Percentiles rank a stretch among this genome's conserved stretches.
Conservation (phyloP, 2,888 invertebrate genomes). For the Chrysotoxum bicinctum region DNA sequence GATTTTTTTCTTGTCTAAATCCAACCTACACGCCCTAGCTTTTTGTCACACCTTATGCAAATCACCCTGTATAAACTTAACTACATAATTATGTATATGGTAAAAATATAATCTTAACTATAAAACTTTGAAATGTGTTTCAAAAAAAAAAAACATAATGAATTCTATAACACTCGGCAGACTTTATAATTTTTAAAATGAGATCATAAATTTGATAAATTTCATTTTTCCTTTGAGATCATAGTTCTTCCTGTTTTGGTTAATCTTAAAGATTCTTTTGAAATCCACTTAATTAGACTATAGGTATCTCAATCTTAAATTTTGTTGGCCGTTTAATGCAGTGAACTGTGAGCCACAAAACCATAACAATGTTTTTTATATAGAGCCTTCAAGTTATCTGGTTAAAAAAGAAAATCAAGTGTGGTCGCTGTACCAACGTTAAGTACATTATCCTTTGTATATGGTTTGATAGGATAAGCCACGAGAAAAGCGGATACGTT, state of each 20-base stretch:
- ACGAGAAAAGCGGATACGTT: constrained; percentile 47
- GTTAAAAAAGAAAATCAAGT: constrained; percentile 33
- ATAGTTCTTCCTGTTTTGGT: neutral
- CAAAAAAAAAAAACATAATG: too few relatives aligned
- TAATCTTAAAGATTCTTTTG: neutral
- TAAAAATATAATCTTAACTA: too few relatives aligned
- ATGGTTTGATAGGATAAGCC: constrained; percentile 48
- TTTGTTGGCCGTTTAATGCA: constrained; percentile 9
- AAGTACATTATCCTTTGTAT: constrained; percentile 23
- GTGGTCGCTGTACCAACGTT: constrained; percentile 25
- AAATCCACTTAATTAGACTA: neutral
- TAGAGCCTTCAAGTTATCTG: constrained; percentile 33
- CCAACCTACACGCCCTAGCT: too few relatives aligned
- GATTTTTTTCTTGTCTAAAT: too few relatives aligned
- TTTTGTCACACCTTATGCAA: too few relatives aligned
- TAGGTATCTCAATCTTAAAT: neutral
- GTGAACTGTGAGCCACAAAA: constrained; percentile 11
- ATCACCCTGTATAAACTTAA: too few relatives aligned
- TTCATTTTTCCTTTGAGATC: too few relatives aligned
- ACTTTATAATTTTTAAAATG: too few relatives aligned
- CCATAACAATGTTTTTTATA: constrained; percentile 17
- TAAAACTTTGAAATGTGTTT: too few relatives aligned
- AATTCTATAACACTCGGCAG: too few relatives aligned
- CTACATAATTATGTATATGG: too few relatives aligned
- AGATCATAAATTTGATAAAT: too few relatives aligned